Percentiles rank a stretch among this genome's conserved stretches.
Evolutionary conservation across 2,113 vertebrate species (phyloP).

Genomic region (Corynorhinus townsendii): DNA sequence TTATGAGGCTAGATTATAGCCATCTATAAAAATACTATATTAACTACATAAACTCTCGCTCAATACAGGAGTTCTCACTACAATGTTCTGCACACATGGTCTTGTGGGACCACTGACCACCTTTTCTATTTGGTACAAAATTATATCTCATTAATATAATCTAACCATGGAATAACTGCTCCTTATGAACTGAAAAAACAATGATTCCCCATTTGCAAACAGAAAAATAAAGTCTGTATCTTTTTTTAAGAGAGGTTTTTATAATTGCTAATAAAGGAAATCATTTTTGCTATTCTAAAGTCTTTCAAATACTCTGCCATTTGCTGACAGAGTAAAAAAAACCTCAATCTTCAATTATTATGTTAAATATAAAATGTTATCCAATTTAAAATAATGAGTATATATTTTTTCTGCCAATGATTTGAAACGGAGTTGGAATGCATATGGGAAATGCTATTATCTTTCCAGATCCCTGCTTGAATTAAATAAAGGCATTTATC

Average conservation of each 20-base stretch:
- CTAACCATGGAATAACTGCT: neutral
- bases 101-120: neutral
- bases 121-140: neutral
- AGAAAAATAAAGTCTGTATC: slow-evolving; percentile 16
- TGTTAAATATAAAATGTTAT: slow-evolving; percentile 27
- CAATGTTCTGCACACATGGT: neutral
- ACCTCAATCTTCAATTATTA: neutral
- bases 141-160: neutral
- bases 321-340: neutral
- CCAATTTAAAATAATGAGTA: slow-evolving; percentile 26
- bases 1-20: neutral
- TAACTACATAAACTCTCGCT: neutral
- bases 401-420: neutral
- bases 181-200: neutral
- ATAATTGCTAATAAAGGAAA: slow-evolving; percentile 1
- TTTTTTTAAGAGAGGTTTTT: neutral
- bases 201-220: neutral
- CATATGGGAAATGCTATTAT: neutral
- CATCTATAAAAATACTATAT: neutral
- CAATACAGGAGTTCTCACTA: neutral
- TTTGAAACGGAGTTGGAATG: slow-evolving; percentile 33
- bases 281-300: neutral
- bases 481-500: neutral
- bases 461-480: slow-evolving; percentile 17
- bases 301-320: slow-evolving; percentile 12